These are phyloP conservation scores for Kryptopterus vitreolus DNA, from an alignment of 2,797 vertebrate genomes.

Conservation along the genomic window DNA sequence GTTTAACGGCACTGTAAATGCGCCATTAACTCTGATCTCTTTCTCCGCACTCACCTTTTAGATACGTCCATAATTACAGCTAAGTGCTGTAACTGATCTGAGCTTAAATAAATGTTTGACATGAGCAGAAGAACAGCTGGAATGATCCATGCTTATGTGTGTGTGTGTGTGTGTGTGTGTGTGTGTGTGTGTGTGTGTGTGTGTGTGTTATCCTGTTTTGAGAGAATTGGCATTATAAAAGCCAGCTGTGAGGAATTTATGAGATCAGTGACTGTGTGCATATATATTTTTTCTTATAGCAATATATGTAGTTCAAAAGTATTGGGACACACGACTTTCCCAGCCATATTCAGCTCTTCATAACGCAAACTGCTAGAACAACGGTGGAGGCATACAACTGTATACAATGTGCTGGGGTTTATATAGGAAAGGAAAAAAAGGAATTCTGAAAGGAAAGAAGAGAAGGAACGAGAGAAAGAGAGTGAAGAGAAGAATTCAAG, in stretches of 20 bases:
- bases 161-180: too few relatives aligned
- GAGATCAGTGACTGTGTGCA: background rate
- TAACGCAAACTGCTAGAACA: too few relatives aligned
- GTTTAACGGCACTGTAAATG: constrained; percentile 16
- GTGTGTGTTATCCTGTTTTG: background rate
- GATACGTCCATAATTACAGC: constrained; percentile 7
- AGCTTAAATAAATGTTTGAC: constrained; percentile 23
- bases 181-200: too few relatives aligned
- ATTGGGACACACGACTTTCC: too few relatives aligned
- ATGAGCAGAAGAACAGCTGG: background rate
- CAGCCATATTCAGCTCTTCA: too few relatives aligned
- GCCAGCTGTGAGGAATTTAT: background rate
- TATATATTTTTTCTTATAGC: background rate
- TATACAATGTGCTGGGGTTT: too few relatives aligned
- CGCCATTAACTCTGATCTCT: constrained; percentile 18
- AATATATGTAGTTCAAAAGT: too few relatives aligned
- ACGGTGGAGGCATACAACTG: too few relatives aligned
- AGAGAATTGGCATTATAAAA: constrained; percentile 12
- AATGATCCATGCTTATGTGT: background rate
- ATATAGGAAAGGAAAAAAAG: too few relatives aligned
- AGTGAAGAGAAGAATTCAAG: too few relatives aligned
- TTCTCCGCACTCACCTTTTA: constrained; percentile 7
- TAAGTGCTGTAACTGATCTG: constrained; percentile 19
- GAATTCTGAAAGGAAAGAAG: too few relatives aligned
- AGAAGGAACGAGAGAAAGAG: too few relatives aligned